Evolutionary conservation across 1,140 invertebrate species (phyloP), one percentile per base, ranked within the genome.

Genomic region (Temnothorax longispinosus): DNA sequence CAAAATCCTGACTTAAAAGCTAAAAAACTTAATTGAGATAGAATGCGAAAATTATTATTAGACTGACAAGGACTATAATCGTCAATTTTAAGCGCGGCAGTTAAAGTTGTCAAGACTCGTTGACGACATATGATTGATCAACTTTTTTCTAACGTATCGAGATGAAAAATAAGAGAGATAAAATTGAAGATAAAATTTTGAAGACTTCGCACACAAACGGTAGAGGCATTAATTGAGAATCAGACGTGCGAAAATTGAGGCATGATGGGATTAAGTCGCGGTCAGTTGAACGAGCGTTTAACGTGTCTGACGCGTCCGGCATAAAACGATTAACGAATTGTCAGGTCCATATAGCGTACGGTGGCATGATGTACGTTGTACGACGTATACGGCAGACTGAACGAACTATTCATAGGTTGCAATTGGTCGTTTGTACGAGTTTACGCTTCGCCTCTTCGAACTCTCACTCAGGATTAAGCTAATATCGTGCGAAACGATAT

Each of bases 261-360:
- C 44, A 54, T 69, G 77, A 80, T 32, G 54, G 69, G 54, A 84
- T 69, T 65, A 86, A 75, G 67, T 41, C 72, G 77, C 71, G 76
- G 69, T 75, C 56, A 72, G 71, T 87, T 89, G 67, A 52, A 60
- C 6, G 13, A 76, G 13, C 27, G 62, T 82, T 87, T 87, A 64
- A 87, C 60, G 18, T 50, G 69, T 54, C 84, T 82, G 77, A 82
- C 88, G 67, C 77, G 84, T 81, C 85, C 78, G 78, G 47, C 74
- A 87, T 81, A 87, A 89, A 89, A 75, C 77, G 78, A 87, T 89
- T 85, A 90, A 90, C 89, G 38, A 90, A 90, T 87, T 81, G 80
- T 80, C 75, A 89, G 77, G 58, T 38, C 62, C 52, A 69, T 60
- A 58, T 47, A 75, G 18, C 56, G 60, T 41, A n/a, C 15, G 15